Base-by-base conservation (phyloP, 2,797 vertebrate genomes). In the Urocyon cinereoargenteus region DNA sequence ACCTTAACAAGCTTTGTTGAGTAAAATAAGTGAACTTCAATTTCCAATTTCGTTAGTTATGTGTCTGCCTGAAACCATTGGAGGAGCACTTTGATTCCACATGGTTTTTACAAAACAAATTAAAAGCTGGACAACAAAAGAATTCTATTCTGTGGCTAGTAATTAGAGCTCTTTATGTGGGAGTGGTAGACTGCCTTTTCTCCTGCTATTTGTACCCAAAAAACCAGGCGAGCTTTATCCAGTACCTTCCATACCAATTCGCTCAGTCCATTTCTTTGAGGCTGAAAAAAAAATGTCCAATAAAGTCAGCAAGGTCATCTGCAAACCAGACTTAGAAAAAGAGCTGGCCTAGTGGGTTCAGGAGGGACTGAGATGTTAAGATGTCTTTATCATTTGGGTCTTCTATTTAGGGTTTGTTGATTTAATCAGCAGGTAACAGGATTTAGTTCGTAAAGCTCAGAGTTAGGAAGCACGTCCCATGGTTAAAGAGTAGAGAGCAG, bases 81-180 rank as follows among this genome's bases (percentile, higher is more conserved):
- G 88, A 24, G 26, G 79, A 81, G 59, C 22, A 24, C 82, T 89
- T 88, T 92, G 95, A 91, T 91, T 94, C 90, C 90, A 24, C 62
- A 2, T 64, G 86, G 21, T 75, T 97, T 91, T 94, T 61, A 91
- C 87, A 96, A 95, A 97, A 97, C 96, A 96, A 78, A 95, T 97
- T 96, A 96, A 94, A 90, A 97, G 84, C 92, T 3, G 45, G 91
- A 86, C 96, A 90, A 96, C 95, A 97, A 81, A 97, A 97, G 97
- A 97, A 81, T 92, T 89, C 61, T 89, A 3, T 72, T 89, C 90
- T 14, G 51, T 40, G 72, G 95, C 72, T 88, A 26, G 77, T 94
- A 90, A 93, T 97, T 88, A 93, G 28, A 68, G 96, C 86, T 92
- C 45, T 88, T 57, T 49, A 18, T 18, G 81, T 95, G 96, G 95